Evolutionary conservation across 2,888 invertebrate species (phyloP), one percentile per base, ranked within the genome.

Genomic region (Stegophylla sp.): DNA sequence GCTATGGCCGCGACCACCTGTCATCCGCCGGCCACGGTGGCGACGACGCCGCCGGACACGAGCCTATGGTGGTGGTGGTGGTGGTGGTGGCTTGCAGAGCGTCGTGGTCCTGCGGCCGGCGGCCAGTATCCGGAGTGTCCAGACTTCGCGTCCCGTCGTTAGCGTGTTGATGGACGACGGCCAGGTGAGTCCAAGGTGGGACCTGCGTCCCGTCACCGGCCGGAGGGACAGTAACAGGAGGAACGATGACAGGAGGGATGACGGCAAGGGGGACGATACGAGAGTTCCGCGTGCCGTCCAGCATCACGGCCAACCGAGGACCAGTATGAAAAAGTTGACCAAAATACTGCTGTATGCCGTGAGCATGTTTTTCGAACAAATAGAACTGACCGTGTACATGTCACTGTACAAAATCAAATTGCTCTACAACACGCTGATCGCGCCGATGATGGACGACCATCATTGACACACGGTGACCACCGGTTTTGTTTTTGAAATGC

Each of bases 331-430:
- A 15, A 53, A 12, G 1, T 3, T 41, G 0, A 23, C 41, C 3
- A n/a, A 66, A 1, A 26, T 64, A 4, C 12, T 64, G 0, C 0
- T 75, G 51, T 13, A 5, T n/a, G 51, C 41, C 7, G 0, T 67
- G 43, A 20, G 3, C 28, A 15, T 45, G 76, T 28, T 67, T 20
- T 20, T 53, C 56, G 77, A 67, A 10, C 43, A 77, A 2, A 9
- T 77, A 28, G 77, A 77, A 20, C 1, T 77, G 56, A 56, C 43
- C 17, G 15, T 67, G 20, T 28, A 48, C 45, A 1, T 77, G 45
- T 26, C 77, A 5, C n/a, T 67, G 45, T 77, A 67, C 67, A 77
- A 77, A 23, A 3, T 77, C 3, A 26, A 59, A 20, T 3, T 67
- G 0, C 15, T 77, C 17, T 77, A 67, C 67, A 59, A 2, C 17